Percentiles rank a stretch among this genome's conserved stretches.
These are phyloP conservation scores for Ashinkailepas kermadecensis DNA, from an alignment of 2,888 invertebrate species.

Conservation along the genomic window DNA sequence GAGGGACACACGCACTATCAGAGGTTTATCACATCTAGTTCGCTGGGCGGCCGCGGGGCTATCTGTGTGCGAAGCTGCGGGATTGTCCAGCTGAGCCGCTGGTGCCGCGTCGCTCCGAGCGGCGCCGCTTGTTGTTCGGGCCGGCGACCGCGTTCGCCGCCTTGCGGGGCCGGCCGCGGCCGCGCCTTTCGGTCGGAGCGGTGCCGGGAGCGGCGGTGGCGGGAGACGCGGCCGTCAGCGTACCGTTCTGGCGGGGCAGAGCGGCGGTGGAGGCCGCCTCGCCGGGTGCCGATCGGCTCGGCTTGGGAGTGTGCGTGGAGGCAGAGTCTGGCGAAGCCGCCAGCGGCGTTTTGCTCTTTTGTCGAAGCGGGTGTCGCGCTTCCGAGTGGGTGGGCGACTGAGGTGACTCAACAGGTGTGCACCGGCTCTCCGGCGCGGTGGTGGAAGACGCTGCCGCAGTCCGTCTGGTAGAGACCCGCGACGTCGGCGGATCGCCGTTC, in stretches of 20 bases:
- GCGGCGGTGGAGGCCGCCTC: no score
- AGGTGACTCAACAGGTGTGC: neutral
- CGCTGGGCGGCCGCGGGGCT: neutral
- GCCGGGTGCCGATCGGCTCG: neutral
- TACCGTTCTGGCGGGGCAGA: neutral
- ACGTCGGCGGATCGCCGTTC: no score
- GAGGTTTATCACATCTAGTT: conserved; percentile 6
- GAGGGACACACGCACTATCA: neutral
- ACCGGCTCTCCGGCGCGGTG: no score
- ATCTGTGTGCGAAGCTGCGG: no score
- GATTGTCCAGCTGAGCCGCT: no score
- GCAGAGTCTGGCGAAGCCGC: neutral
- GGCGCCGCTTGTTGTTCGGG: neutral
- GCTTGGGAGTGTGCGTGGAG: neutral
- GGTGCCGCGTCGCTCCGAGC: neutral
- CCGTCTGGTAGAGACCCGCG: neutral
- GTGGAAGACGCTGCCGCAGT: no score
- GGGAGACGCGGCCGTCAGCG: neutral
- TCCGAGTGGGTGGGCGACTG: neutral
- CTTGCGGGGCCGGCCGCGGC: neutral
- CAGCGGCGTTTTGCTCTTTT: neutral
- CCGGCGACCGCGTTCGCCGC: neutral
- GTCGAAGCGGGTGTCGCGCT: neutral
- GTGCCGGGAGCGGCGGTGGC: neutral
- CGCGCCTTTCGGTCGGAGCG: neutral